Base-by-base conservation (phyloP, 2,113 vertebrate species). In the Amphilophus citrinellus region DNA sequence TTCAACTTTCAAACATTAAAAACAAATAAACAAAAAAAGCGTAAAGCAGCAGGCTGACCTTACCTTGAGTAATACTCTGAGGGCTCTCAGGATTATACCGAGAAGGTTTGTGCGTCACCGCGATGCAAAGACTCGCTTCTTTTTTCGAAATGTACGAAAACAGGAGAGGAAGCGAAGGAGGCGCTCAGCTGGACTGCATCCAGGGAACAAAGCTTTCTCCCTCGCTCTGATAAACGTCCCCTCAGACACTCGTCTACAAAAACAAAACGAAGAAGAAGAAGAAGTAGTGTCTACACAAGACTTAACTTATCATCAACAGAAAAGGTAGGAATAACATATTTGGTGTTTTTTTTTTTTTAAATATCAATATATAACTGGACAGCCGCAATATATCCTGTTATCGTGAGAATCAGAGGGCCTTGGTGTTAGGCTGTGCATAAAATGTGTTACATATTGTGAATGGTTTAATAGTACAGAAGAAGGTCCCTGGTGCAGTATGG, bases 131-230 rank as follows among this genome's bases (percentile, higher is more conserved):
- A 3, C 44, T 32, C 6, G 15, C 13, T 53, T 37, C 73, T 59
- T 66, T 13, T 42, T 5, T 59, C 42, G 50, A 85, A 85, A 9
- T 27, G 76, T 59, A 11, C 18, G 1, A 65, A 75, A 44, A 37
- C 24, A 20, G 5, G 10, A 32, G 56, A 90, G 61, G 80, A 88
- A 83, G 79, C 0, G 73, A 35, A 90, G 92, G 92, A 93, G 92
- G 92, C 79, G 89, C 81, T 86, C 58, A 6, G 14, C 47, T 65
- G 79, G 30, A 35, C 42, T 22, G 27, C 11, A 44, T 20, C 78
- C 76, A 84, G 10, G 10, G 15, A 50, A 50, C 47, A 42, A 71
- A 30, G 65, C 24, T 30, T 50, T 22, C 30, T 20, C 63, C 13
- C 27, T 37, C 14, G 39, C 13, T 53, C 24, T 57, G n/a, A 58